phyloP scores from a whole-genome alignment of 2,888 invertebrate species.

The Thelaira solivaga region DNA sequence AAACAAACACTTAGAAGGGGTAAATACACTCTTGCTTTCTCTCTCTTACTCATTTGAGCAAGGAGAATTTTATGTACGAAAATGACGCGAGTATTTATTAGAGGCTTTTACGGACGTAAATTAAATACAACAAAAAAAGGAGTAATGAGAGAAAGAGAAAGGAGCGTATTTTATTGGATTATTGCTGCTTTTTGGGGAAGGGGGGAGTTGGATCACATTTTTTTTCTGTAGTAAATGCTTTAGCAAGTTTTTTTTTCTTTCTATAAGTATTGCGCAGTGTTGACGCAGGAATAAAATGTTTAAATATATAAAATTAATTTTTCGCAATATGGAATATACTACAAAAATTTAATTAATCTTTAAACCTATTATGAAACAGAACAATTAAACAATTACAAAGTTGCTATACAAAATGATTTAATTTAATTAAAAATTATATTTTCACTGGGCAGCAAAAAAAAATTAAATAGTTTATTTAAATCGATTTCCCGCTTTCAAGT shows the following conservation, averaged over 20 bases:
- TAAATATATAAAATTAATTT: conserved; percentile 14
- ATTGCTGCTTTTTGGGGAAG: conserved; percentile 15
- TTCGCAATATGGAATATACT: background rate
- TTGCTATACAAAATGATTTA: too few relatives aligned
- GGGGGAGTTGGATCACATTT: conserved; percentile 10
- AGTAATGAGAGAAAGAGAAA: conserved; percentile 53
- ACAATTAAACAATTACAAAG: too few relatives aligned
- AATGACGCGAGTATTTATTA: conserved; percentile 16
- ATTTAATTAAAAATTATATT: background rate
- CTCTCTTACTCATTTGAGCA: conserved; percentile 46
- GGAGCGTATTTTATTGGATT: conserved; percentile 30
- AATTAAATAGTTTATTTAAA: background rate
- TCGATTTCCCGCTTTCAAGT: conserved; percentile 45
- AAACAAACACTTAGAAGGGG: conserved; percentile 18
- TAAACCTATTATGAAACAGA: background rate
- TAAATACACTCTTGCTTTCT: conserved; percentile 49
- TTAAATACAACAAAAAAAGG: background rate
- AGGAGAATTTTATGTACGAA: background rate
- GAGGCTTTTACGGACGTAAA: too few relatives aligned
- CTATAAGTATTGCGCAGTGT: conserved; percentile 46
- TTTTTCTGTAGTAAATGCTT: conserved; percentile 24
- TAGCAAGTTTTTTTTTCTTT: conserved; percentile 34
- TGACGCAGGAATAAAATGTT: background rate
- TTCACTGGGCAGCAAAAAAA: too few relatives aligned
- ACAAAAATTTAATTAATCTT: background rate